Percentiles rank a stretch among this genome's conserved stretches.
Evolutionary conservation across 2,113 vertebrate species (phyloP).

Genomic region (Larimichthys crocea): DNA sequence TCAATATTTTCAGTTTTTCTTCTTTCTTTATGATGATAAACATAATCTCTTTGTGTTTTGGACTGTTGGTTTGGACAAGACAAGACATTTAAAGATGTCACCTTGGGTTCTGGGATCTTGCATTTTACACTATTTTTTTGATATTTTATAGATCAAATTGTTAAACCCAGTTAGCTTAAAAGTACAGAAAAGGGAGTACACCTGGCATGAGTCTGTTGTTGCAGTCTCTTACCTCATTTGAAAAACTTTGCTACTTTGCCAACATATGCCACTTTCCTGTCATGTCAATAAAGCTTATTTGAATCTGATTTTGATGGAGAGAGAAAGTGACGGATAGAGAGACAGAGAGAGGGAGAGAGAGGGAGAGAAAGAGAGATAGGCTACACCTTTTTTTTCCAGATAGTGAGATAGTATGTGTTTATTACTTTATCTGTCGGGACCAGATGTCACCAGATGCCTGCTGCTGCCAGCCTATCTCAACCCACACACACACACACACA

Average conservation of each 20-base stretch:
- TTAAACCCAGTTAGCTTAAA: too few relatives aligned
- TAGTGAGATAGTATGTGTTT: slow-evolving; percentile 68
- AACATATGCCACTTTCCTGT: slow-evolving; percentile 24
- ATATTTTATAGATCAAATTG: too few relatives aligned
- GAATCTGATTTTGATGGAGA: slow-evolving; percentile 30
- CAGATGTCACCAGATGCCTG: slow-evolving; percentile 78
- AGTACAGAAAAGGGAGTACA: not conserved
- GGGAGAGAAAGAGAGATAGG: slow-evolving; percentile 27
- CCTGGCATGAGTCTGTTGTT: not conserved
- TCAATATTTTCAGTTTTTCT: not conserved
- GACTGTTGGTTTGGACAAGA: not conserved
- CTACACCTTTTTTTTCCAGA: slow-evolving; percentile 51
- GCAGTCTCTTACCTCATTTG: not conserved
- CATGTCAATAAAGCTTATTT: slow-evolving; percentile 46
- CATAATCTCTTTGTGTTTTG: not conserved
- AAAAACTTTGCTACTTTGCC: slow-evolving; percentile 5
- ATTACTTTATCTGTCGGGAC: slow-evolving; percentile 79
- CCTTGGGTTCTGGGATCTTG: not conserved
- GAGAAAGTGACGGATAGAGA: slow-evolving; percentile 31
- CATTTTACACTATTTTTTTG: not conserved
- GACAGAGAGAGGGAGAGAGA: slow-evolving; percentile 27
- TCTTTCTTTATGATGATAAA: not conserved
- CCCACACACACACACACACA: slow-evolving; percentile 43
- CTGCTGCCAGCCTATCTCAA: slow-evolving; percentile 63
- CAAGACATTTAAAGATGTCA: not conserved